These are phyloP conservation scores for Adelosebastes latens DNA, from an alignment of 2,797 vertebrate species.

Conservation along the genomic window DNA sequence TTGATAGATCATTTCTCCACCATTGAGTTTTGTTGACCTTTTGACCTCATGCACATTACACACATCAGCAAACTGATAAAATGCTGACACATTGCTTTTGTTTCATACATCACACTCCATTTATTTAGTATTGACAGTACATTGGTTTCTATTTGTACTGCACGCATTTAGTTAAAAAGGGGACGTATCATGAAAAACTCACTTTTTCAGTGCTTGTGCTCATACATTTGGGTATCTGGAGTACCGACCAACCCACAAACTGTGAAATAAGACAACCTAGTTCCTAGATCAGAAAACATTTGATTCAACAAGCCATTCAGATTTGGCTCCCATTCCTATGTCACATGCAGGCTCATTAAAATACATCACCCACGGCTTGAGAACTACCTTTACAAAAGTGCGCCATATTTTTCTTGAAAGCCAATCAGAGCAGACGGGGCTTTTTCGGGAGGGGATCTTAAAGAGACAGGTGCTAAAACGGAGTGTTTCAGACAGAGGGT, in stretches of 20 bases:
- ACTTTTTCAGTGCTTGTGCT: no score
- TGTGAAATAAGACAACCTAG: no score
- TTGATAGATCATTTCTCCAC: neutral
- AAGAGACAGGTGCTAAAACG: neutral
- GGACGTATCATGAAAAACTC: no score
- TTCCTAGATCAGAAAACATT: no score
- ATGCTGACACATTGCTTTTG: neutral
- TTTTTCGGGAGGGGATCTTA: neutral
- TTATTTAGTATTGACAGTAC: neutral
- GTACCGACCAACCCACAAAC: no score
- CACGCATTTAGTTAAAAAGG: neutral
- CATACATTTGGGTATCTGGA: no score
- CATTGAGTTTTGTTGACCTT: neutral
- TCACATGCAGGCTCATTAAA: no score
- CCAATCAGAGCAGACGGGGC: neutral
- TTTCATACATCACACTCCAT: neutral
- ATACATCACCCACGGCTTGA: no score
- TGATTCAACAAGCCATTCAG: no score
- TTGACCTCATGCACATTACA: neutral
- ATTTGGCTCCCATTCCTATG: no score
- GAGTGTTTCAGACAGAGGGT: neutral
- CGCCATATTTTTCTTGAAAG: rapidly evolving
- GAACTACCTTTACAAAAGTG: neutral
- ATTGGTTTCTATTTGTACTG: neutral
- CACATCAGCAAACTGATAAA: neutral